Evolutionary conservation across 35 echinoderm and acorn worm species (phyloP).

Genomic region (Stichopus chloronotus): DNA sequence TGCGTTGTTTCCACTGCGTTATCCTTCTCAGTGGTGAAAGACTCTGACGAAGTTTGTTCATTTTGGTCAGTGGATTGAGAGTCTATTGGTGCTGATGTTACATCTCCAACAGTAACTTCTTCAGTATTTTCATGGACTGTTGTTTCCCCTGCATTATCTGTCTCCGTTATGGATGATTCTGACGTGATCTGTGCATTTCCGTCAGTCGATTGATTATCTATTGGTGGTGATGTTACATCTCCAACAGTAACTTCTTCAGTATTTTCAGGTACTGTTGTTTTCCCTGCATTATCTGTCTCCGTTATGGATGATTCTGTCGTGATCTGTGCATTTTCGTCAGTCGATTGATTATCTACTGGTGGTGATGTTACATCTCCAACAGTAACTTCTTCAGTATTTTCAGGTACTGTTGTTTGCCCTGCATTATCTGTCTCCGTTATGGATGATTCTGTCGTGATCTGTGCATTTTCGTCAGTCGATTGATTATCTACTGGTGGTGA

Average conservation of each 20-base stretch:
- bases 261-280: neutral
- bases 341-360: neutral
- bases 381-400: neutral
- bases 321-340: too few species aligned
- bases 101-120: neutral
- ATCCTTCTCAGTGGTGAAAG: neutral
- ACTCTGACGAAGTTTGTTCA: neutral
- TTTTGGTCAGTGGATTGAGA: neutral
- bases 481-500: neutral
- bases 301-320: neutral
- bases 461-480: neutral
- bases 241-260: neutral
- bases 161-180: neutral
- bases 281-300: too few species aligned
- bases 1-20: neutral
- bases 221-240: neutral
- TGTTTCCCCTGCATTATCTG: neutral
- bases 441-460: neutral
- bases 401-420: neutral
- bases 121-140: neutral
- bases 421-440: neutral
- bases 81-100: too few species aligned
- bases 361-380: too few species aligned
- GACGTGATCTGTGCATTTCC: neutral
- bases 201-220: neutral